Evolutionary conservation across 2,888 invertebrate genomes (phyloP).

Genomic region (Himalopsyche anomala): DNA sequence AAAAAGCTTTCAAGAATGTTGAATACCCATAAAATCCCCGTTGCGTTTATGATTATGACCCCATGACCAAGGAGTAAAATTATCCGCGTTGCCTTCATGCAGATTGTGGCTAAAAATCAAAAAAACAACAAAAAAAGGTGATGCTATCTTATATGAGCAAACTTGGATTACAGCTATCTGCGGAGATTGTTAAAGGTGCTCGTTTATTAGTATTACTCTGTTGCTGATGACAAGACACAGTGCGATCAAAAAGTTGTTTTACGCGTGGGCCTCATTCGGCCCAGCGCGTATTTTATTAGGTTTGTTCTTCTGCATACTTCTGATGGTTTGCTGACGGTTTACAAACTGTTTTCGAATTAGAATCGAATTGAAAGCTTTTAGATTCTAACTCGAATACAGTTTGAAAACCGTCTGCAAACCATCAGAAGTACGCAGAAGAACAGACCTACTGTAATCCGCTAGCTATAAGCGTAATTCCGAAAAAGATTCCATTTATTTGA

Average conservation of each 20-base stretch:
- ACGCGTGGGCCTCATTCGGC: no score
- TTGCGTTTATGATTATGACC: conserved; percentile 28
- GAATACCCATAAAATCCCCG: neutral
- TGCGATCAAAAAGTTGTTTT: neutral
- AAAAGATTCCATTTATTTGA: no score
- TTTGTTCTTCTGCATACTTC: no score
- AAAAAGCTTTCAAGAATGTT: neutral
- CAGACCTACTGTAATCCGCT: no score
- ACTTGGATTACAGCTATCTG: neutral
- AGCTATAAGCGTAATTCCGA: no score
- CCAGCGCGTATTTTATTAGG: no score
- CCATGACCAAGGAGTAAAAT: conserved; percentile 26
- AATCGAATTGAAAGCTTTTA: no score
- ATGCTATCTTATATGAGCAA: neutral
- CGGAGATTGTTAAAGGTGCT: neutral
- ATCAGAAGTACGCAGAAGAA: no score
- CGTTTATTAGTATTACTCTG: neutral
- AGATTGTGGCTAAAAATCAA: conserved; percentile 13
- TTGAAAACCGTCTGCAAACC: no score
- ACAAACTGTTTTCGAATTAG: no score
- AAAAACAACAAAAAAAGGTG: neutral
- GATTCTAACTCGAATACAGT: no score
- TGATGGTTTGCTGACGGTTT: no score
- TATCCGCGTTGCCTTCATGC: neutral
- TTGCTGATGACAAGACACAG: neutral